Conservation (phyloP, 2,888 invertebrate genomes). For the Idaea aversata region DNA sequence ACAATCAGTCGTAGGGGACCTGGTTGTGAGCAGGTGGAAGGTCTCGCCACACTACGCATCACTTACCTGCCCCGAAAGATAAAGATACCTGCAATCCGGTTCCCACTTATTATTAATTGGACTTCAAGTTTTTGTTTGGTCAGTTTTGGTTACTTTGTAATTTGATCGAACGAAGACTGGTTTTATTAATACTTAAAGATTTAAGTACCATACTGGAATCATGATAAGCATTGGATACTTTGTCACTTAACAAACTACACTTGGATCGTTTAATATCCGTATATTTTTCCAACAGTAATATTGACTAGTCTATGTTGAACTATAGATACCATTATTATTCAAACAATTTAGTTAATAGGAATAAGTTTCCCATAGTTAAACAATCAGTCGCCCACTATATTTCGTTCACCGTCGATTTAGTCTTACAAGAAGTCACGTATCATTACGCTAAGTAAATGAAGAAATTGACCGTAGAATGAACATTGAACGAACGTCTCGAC, state of each 20-base stretch:
- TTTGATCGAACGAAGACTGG: constrained; percentile 31
- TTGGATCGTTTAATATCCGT: not conserved
- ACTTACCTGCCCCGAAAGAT: constrained; percentile 63
- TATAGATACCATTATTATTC: constrained; percentile 21
- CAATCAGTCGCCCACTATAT: constrained; percentile 44
- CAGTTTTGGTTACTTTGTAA: constrained; percentile 41
- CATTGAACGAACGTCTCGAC: constrained; percentile 21
- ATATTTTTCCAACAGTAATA: not conserved
- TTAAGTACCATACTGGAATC: not conserved
- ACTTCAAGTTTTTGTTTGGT: constrained; percentile 43
- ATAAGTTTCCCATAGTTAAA: constrained; percentile 19
- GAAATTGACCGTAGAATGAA: constrained; percentile 42
- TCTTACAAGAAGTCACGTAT: constrained; percentile 52
- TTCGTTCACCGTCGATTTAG: constrained; percentile 35
- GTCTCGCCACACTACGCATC: constrained; percentile 45
- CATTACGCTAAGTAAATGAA: constrained; percentile 51
- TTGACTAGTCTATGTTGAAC: constrained; percentile 11
- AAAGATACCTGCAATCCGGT: constrained; percentile 66
- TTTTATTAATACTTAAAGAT: constrained; percentile 8
- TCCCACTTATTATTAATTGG: constrained; percentile 61
- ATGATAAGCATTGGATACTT: not conserved
- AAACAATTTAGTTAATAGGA: constrained; percentile 17
- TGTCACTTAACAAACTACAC: not conserved
- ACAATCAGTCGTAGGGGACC: constrained; percentile 44
- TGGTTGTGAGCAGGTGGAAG: constrained; percentile 58